Evolutionary conservation across 2,888 invertebrate species (phyloP).

Genomic region (Branchipolynoe longqiensis): DNA sequence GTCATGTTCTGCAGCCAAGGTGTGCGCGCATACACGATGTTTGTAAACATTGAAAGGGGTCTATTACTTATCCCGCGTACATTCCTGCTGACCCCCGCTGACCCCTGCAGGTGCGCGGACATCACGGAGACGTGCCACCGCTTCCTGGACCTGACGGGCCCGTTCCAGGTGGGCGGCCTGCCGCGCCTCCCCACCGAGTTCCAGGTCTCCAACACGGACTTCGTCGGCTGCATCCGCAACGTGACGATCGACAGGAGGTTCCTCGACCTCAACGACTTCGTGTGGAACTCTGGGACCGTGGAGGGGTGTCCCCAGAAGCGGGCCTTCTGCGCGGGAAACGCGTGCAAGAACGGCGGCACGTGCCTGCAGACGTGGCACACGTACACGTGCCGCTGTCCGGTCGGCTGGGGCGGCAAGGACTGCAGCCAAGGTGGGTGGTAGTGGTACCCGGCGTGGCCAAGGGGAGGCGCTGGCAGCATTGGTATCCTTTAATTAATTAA

Average conservation of each 20-base stretch:
- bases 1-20: too few species aligned
- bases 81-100: too few species aligned
- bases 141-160: conserved; percentile 94
- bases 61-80: too few species aligned
- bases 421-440: conserved; percentile 89
- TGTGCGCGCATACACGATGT: too few species aligned
- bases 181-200: conserved; percentile 83
- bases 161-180: conserved; percentile 94
- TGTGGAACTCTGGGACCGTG: conserved; percentile 77
- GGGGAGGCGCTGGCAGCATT: too few species aligned
- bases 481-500: too few species aligned
- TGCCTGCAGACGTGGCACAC: conserved; percentile 95
- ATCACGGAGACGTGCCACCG: conserved; percentile 84
- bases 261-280: conserved; percentile 88
- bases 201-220: conserved; percentile 84
- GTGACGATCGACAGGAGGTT: conserved; percentile 92
- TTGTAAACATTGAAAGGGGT: too few species aligned
- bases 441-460: too few species aligned
- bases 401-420: conserved; percentile 92
- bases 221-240: conserved; percentile 94
- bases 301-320: conserved; percentile 93
- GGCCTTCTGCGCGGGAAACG: conserved; percentile 90
- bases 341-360: conserved; percentile 93
- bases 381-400: conserved; percentile 90
- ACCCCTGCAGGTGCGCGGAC: conserved; percentile 81